Conservation (phyloP, 1,140 invertebrate species). For the Chlorops oryzae region DNA sequence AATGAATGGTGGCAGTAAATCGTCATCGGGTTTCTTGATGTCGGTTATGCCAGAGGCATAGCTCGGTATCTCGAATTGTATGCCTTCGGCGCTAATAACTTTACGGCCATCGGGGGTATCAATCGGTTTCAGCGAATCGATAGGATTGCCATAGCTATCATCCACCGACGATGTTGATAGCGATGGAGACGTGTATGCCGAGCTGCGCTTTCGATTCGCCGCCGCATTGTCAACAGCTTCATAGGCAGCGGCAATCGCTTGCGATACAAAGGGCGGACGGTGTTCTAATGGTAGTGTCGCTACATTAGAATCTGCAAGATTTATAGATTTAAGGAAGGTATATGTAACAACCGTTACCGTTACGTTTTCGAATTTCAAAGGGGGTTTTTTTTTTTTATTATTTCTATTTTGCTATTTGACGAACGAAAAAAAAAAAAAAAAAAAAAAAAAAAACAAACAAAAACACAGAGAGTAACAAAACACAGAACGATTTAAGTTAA, state of each 20-base stretch:
- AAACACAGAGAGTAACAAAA: too few relatives aligned
- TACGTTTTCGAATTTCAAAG: too few relatives aligned
- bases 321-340: too few relatives aligned
- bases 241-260: too few relatives aligned
- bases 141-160: conserved; percentile 46
- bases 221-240: conserved; percentile 19
- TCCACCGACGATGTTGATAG: conserved; percentile 15
- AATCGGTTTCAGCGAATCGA: conserved; percentile 35
- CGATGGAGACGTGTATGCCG: too few relatives aligned
- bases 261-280: conserved; percentile 33
- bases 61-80: conserved; percentile 45
- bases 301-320: conserved; percentile 35
- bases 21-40: conserved; percentile 37
- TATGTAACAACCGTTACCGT: too few relatives aligned
- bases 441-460: too few relatives aligned
- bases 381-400: too few relatives aligned
- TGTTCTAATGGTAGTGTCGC: conserved; percentile 38
- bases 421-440: too few relatives aligned
- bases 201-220: too few relatives aligned
- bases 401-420: too few relatives aligned
- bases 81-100: conserved; percentile 39
- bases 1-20: conserved; percentile 45
- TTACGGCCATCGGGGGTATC: conserved; percentile 43
- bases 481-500: too few relatives aligned
- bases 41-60: conserved; percentile 46